Evolutionary conservation across 2,797 vertebrate species (phyloP).

Genomic region (Periophthalmus magnuspinnatus): DNA sequence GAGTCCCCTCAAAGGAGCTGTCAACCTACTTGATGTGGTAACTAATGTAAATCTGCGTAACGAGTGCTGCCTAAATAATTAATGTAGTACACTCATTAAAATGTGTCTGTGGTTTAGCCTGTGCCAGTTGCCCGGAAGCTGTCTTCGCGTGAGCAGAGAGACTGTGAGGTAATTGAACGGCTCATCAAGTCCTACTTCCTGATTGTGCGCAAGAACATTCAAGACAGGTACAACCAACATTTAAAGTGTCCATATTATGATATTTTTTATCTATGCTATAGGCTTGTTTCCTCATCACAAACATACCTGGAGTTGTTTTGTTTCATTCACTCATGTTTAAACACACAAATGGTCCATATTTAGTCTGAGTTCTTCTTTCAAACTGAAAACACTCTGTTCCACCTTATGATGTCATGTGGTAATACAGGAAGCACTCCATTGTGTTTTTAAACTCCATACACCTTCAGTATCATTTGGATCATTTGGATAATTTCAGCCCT

Average conservation of each 20-base stretch:
- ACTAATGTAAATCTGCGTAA: neutral
- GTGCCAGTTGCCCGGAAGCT: slow-evolving; percentile 96
- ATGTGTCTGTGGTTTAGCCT: slow-evolving; percentile 73
- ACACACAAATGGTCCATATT: too few relatives aligned
- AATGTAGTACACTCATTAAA: neutral
- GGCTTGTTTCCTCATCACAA: too few relatives aligned
- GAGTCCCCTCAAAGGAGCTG: slow-evolving; percentile 90
- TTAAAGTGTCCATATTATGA: neutral
- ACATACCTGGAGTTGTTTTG: too few relatives aligned
- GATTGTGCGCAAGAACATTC: slow-evolving; percentile 98
- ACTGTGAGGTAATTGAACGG: slow-evolving; percentile 97
- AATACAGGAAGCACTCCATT: too few relatives aligned
- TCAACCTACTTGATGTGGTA: slow-evolving; percentile 97
- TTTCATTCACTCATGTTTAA: too few relatives aligned
- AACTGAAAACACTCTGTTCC: too few relatives aligned
- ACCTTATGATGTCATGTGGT: too few relatives aligned
- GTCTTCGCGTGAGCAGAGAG: slow-evolving; percentile 94
- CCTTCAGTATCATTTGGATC: too few relatives aligned
- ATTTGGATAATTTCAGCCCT: too few relatives aligned
- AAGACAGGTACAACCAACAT: slow-evolving; percentile 88
- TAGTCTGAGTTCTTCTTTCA: too few relatives aligned
- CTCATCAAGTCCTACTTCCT: slow-evolving; percentile 99
- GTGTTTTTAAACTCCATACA: too few relatives aligned
- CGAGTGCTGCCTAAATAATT: neutral
- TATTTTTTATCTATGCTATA: too few relatives aligned